These are phyloP conservation scores for Notolabrus celidotus DNA, from an alignment of 2,797 vertebrate species.

Conservation along the genomic window DNA sequence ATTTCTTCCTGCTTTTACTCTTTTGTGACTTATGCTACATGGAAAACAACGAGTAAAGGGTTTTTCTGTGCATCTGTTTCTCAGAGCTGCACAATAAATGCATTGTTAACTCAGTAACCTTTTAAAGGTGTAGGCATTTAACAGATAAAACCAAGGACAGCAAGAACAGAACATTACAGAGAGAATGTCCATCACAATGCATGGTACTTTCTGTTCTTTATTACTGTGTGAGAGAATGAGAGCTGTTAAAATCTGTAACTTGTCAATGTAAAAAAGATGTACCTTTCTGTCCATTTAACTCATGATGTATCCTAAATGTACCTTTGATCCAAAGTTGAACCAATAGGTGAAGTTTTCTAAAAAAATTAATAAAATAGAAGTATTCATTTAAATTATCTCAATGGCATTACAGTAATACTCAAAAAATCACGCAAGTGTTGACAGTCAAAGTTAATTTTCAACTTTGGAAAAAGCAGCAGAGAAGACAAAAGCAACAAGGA, in stretches of 20 bases:
- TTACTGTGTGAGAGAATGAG: neutral
- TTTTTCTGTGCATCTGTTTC: neutral
- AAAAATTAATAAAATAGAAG: too few relatives aligned
- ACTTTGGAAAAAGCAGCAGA: too few relatives aligned
- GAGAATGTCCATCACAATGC: neutral
- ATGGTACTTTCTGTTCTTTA: neutral
- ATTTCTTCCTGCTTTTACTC: neutral
- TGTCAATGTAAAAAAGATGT: too few relatives aligned
- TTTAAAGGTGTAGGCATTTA: constrained; percentile 12
- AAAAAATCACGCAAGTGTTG: too few relatives aligned
- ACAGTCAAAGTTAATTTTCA: too few relatives aligned
- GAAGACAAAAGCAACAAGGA: neutral
- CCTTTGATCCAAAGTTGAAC: too few relatives aligned
- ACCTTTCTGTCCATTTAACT: too few relatives aligned
- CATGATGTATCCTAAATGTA: neutral
- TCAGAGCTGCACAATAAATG: constrained; percentile 3
- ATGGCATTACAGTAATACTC: too few relatives aligned
- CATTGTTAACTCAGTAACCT: constrained; percentile 1
- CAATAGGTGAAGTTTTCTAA: too few relatives aligned
- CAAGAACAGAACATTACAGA: constrained; percentile 11
- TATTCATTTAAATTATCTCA: too few relatives aligned
- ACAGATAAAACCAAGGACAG: constrained; percentile 1
- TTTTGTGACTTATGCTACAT: neutral
- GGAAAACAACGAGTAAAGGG: neutral
- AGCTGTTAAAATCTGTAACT: neutral